A percentile compares a stretch with the other conserved stretches of the same genome.
phyloP scores from a whole-genome alignment of 2,113 vertebrate genomes.

The Aldabrachelys gigantea region DNA sequence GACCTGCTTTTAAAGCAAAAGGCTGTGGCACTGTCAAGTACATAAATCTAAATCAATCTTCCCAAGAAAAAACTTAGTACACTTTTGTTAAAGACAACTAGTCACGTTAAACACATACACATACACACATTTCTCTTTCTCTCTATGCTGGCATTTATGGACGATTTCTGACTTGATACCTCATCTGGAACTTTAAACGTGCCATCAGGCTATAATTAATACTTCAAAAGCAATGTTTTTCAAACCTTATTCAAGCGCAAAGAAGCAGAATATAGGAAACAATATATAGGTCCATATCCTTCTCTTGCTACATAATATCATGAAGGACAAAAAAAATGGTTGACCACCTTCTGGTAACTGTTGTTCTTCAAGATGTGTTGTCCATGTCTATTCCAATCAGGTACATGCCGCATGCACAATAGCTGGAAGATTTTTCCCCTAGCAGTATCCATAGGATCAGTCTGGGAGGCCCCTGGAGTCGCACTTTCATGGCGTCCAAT shows the following conservation, averaged over 20 bases:
- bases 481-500: too few relatives aligned
- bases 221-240: not conserved
- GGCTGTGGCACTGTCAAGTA: slow-evolving; percentile 29
- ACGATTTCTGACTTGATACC: not conserved
- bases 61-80: slow-evolving; percentile 12
- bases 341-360: too few relatives aligned
- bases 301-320: not conserved
- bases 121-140: not conserved
- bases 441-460: too few relatives aligned
- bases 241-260: not conserved
- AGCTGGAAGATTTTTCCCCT: too few relatives aligned
- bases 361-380: too few relatives aligned
- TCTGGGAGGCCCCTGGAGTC: too few relatives aligned
- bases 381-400: too few relatives aligned
- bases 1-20: slow-evolving; percentile 35
- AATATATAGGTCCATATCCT: not conserved
- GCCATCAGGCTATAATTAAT: not conserved
- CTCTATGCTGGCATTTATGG: slow-evolving; percentile 1
- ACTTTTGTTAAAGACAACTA: slow-evolving; percentile 10
- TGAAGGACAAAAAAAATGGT: not conserved
- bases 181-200: not conserved
- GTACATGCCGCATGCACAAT: too few relatives aligned
- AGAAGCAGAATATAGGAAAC: not conserved
- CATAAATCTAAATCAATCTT: slow-evolving; percentile 1
- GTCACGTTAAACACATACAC: not conserved